These are phyloP conservation scores for Agrilus mali DNA, from an alignment of 2,888 invertebrate species.

Conservation along the genomic window DNA sequence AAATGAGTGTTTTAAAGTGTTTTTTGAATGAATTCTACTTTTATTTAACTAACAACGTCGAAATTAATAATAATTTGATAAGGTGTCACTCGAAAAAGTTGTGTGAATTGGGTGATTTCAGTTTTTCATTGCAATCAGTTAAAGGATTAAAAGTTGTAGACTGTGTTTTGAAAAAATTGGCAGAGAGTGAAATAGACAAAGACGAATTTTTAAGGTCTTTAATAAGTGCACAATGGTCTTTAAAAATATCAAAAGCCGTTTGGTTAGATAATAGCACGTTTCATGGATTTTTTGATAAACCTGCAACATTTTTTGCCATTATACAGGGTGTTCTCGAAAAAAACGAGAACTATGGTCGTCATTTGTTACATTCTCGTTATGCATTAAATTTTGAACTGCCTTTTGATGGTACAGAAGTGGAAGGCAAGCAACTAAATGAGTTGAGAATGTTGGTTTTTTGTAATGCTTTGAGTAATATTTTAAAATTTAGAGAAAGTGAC, in stretches of 20 bases:
- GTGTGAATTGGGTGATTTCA: slow-evolving; percentile 46
- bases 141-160: neutral
- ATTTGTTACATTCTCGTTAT: slow-evolving; percentile 5
- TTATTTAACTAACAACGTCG: slow-evolving; percentile 12
- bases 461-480: slow-evolving; percentile 28
- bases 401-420: slow-evolving; percentile 20
- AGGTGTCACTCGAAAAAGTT: slow-evolving; percentile 48
- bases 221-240: slow-evolving; percentile 37
- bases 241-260: slow-evolving; percentile 33
- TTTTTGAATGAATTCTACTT: slow-evolving; percentile 14
- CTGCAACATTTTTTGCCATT: slow-evolving; percentile 19
- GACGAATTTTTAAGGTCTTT: slow-evolving; percentile 26
- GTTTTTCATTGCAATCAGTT: slow-evolving; percentile 40
- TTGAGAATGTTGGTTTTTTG: slow-evolving; percentile 30
- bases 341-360: slow-evolving; percentile 23
- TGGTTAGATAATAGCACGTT: slow-evolving; percentile 34
- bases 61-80: slow-evolving; percentile 28
- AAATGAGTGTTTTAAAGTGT: slow-evolving; percentile 14
- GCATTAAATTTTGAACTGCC: slow-evolving; percentile 17
- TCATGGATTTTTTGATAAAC: slow-evolving; percentile 41
- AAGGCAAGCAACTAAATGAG: slow-evolving; percentile 26
- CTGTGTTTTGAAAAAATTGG: neutral
- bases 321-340: slow-evolving; percentile 23
- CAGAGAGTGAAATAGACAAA: neutral
- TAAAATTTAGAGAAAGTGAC: slow-evolving; percentile 28